Evolutionary conservation across 2,113 vertebrate genomes (phyloP).

Genomic region (Epinephelus fuscoguttatus): DNA sequence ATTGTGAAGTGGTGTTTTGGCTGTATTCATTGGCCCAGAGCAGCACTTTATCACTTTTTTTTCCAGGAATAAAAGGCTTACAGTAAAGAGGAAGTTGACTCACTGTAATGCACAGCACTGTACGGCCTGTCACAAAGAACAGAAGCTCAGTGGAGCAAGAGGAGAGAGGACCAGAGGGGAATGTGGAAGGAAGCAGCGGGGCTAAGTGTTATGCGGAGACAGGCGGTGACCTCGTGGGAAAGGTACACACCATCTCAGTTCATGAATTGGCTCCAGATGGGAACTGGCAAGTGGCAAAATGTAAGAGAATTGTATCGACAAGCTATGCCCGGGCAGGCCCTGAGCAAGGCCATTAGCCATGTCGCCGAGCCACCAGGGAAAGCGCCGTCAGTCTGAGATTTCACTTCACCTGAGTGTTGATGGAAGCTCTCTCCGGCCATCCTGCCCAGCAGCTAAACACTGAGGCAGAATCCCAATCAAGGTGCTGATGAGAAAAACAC

Average conservation of each 20-base stretch:
- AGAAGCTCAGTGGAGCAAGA: constrained; percentile 65
- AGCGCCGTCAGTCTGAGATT: constrained; percentile 84
- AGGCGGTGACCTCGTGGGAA: constrained; percentile 78
- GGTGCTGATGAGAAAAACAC: constrained; percentile 65
- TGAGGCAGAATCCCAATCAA: constrained; percentile 51
- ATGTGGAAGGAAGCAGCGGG: constrained; percentile 45
- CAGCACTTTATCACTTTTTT: constrained; percentile 17
- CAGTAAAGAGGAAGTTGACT: constrained; percentile 49
- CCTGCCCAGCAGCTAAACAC: constrained; percentile 27
- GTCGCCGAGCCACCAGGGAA: constrained; percentile 77
- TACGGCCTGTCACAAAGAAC: constrained; percentile 62
- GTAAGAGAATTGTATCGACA: constrained; percentile 90
- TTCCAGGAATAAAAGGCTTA: constrained; percentile 34
- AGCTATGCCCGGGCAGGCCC: constrained; percentile 80
- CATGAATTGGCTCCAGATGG: constrained; percentile 88
- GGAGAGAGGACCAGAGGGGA: constrained; percentile 57
- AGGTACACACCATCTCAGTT: constrained; percentile 84
- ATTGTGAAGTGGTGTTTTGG: constrained; percentile 10
- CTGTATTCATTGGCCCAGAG: not conserved
- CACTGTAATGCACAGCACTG: constrained; percentile 63
- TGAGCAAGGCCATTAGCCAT: constrained; percentile 87
- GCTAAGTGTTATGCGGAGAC: constrained; percentile 70
- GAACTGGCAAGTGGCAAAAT: constrained; percentile 88
- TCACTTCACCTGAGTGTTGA: constrained; percentile 88
- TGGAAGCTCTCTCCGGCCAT: constrained; percentile 71